Evolutionary conservation across 2,888 invertebrate genomes (phyloP), one percentile per base, ranked within the genome.

Genomic region (Colostygia pectinataria): DNA sequence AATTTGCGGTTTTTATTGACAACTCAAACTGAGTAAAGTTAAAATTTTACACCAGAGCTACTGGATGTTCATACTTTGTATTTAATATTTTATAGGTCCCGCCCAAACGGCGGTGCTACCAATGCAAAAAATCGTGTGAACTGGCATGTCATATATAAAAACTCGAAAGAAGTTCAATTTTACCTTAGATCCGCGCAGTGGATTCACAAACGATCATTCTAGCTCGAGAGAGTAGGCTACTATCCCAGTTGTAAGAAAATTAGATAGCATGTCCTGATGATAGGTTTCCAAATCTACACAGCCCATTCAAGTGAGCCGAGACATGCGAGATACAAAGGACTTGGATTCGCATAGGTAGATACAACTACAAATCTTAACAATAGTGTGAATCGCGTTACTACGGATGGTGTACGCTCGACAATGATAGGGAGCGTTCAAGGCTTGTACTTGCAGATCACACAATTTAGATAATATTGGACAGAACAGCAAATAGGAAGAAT

Each of bases 301-400:
- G 34, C 23, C 37, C 18, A 32, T 40, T 37, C 32, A 33, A 33
- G 38, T 34, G 33, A 24, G 28, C 29, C 46, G 42, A 46, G 14
- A 38, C 37, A 37, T 5, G 4, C 33, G 24, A 24, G 29, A 20
- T 32, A 10, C 43, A 47, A 47, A 32, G 27, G 49, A 15, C 2
- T 24, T 33, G 27, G 39, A 34, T 37, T 24, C 29, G 25, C 18
- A 10, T 20, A 20, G 20, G 13, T 42, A 31, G 23, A 29, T 39
- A 12, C 36, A 5, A 43, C 15, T 27, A 28, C 28, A 40, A 18
- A 27, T 23, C 23, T 6, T 15, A 36, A 46, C 54, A 54, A 54
- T 50, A 46, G 46, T 25, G 50, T 38, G 31, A 53, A 54, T 50
- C 42, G 49, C 27, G 39, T 54, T 48, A 45, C 43, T 47, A 53